Conservation (phyloP, 2,888 invertebrate species). For the Lamellibrachia satsuma region DNA sequence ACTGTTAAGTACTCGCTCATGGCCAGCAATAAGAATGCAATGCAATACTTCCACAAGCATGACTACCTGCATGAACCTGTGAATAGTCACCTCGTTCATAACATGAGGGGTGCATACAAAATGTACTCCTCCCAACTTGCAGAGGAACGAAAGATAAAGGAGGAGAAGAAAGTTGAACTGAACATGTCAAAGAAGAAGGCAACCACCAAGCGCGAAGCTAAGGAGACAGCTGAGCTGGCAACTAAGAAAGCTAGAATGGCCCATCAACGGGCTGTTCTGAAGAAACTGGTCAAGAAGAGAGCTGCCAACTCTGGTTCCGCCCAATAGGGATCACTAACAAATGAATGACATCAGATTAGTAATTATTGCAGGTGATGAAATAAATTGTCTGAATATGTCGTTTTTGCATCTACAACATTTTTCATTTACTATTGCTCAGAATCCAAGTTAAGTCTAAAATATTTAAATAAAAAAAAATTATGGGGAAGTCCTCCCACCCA, state of each 20-base stretch:
- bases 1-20: too few species aligned
- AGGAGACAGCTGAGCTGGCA: neutral
- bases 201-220: neutral
- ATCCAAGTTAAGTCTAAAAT: too few species aligned
- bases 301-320: neutral
- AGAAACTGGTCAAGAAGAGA: neutral
- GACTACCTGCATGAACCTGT: neutral
- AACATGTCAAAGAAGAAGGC: slow-evolving; percentile 11
- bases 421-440: too few species aligned
- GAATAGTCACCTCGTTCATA: neutral
- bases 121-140: neutral
- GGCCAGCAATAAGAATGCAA: too few species aligned
- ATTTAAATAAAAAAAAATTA: too few species aligned
- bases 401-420: too few species aligned
- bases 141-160: neutral
- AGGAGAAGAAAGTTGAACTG: neutral
- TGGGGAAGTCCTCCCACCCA: neutral
- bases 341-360: neutral
- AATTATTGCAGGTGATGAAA: neutral
- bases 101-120: neutral
- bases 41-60: neutral
- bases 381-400: neutral
- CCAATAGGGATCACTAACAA: too few species aligned
- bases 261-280: neutral
- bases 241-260: neutral